These are phyloP conservation scores for Prunella strophiata DNA, from an alignment of 2,797 vertebrate genomes.

Conservation along the genomic window DNA sequence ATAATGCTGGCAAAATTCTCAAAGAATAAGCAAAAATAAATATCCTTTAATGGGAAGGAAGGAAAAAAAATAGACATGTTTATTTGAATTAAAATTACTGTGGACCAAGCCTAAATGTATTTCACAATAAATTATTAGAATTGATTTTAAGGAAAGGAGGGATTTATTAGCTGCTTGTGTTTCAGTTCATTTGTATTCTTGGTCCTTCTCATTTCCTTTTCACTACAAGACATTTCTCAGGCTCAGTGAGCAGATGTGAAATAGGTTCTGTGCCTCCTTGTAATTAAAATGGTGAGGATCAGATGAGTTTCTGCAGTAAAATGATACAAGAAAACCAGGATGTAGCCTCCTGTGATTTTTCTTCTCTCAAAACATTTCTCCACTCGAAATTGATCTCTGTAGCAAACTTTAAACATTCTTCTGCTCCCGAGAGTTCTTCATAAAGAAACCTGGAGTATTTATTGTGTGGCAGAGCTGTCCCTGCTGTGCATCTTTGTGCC, in stretches of 20 bases:
- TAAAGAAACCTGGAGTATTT: background rate
- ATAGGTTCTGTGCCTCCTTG: background rate
- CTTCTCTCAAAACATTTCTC: background rate
- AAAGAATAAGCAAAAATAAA: background rate
- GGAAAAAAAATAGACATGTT: background rate
- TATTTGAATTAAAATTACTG: background rate
- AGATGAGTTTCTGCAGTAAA: background rate
- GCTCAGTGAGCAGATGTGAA: background rate
- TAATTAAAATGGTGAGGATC: constrained; percentile 5
- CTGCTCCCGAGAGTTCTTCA: background rate
- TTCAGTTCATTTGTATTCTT: background rate
- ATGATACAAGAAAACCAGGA: background rate
- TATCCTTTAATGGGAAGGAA: background rate
- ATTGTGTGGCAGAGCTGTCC: background rate
- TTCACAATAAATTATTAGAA: background rate
- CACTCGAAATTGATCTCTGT: background rate
- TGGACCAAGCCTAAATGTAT: background rate
- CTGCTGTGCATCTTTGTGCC: background rate
- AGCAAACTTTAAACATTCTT: background rate
- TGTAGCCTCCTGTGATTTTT: background rate
- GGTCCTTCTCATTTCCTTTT: background rate
- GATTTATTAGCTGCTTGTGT: background rate
- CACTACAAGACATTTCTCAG: background rate
- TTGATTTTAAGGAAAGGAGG: background rate
- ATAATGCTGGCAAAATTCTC: background rate